phyloP scores from a whole-genome alignment of 2,113 vertebrate species.

The Columbina picui region DNA sequence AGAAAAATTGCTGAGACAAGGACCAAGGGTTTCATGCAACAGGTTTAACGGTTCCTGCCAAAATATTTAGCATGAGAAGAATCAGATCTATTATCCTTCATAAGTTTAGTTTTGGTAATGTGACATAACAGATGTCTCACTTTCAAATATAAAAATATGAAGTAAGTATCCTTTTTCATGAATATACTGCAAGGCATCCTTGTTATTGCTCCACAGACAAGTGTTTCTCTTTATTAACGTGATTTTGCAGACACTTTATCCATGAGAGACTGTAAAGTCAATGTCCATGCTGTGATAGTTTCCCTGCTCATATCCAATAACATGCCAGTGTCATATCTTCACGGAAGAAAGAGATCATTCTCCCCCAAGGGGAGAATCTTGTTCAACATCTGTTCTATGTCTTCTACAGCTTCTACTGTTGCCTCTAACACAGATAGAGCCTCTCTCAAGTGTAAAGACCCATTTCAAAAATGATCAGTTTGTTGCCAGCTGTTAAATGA shows the following conservation, averaged over 20 bases:
- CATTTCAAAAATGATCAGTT: constrained; percentile 22
- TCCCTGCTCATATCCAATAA: background rate
- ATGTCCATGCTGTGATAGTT: background rate
- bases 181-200: background rate
- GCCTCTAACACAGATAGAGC: background rate
- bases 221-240: background rate
- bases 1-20: background rate
- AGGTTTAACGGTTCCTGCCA: background rate
- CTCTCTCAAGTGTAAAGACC: constrained; percentile 33
- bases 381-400: constrained; percentile 46
- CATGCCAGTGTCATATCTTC: background rate
- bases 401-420: constrained; percentile 41
- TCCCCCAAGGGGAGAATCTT: constrained; percentile 17
- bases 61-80: background rate
- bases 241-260: constrained; percentile 8
- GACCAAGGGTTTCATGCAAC: background rate
- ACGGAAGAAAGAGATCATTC: background rate
- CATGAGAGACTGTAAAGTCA: background rate
- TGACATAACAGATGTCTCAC: background rate
- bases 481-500: constrained; percentile 54
- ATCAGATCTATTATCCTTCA: background rate
- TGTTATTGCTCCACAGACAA: background rate
- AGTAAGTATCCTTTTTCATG: background rate
- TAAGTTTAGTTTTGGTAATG: background rate
- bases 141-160: background rate